Base-by-base conservation (phyloP, 2,113 vertebrate species). In the Caranx ignobilis region DNA sequence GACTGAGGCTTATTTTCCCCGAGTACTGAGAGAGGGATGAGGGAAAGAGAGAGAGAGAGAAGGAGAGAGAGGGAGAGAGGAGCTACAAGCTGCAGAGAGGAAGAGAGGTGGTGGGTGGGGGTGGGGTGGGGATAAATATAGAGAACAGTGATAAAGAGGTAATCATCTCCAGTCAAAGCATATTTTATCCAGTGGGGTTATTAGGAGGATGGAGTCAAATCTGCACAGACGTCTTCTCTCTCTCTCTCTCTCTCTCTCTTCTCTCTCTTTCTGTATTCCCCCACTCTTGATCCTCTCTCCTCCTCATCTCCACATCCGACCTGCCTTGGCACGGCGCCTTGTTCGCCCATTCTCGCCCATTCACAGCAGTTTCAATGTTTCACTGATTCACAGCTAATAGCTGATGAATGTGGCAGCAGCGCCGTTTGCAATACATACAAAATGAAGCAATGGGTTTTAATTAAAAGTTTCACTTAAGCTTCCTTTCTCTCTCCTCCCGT, bases 121-220 rank as follows among this genome's bases (percentile, higher is more conserved):
- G 45, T 13, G 16, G 6, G 19, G 37, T 37, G 11, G 60, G 78
- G 80, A 56, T 88, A 85, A 89, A 92, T 85, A 88, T 56, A 91
- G 88, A 86, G 82, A 85, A 83, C 74, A 83, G 81, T 57, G 89
- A 92, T 91, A 85, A 87, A 88, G 85, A 83, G 83, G 77, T 87
- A 90, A 90, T 92, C 90, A 89, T 91, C 85, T 87, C 80, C 83
- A 85, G 84, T 90, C 88, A 89, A 88, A 82, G 85, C 83, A 88
- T 82, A 91, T 92, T 88, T 90, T 82, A 91, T 86, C 86, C 85
- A 88, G 72, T 78, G 77, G 77, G 76, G 87, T 91, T 89, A 88
- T 92, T 92, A 92, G 79, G 68, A 87, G 78, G 84, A 91, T 84
- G 77, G 81, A 89, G 77, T 88, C 70, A 82, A 87, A 92, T 87